phyloP scores from a whole-genome alignment of 2,797 vertebrate species.

The Steatocranus sp. region DNA sequence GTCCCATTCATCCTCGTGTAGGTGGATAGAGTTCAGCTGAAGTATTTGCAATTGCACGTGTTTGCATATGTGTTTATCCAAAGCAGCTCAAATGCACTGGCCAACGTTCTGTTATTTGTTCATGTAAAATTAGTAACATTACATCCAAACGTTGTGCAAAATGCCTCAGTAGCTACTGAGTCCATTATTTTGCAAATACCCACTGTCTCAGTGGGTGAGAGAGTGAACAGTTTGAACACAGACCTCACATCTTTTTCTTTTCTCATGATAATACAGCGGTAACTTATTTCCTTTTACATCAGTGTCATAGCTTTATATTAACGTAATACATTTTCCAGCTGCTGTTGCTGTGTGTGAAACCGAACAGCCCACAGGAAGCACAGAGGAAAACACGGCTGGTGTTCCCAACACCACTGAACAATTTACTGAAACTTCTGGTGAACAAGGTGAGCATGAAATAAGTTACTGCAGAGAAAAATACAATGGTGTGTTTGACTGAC shows the following conservation, averaged over 20 bases:
- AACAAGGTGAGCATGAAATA: constrained; percentile 25
- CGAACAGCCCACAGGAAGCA: background rate
- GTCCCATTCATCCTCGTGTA: background rate
- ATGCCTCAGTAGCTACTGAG: background rate
- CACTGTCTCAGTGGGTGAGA: background rate
- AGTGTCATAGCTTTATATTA: background rate
- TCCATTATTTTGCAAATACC: background rate
- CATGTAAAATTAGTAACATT: background rate
- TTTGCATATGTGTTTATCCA: background rate
- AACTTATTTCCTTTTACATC: background rate
- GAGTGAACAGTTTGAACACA: background rate
- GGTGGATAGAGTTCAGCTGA: background rate
- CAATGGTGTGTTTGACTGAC: background rate
- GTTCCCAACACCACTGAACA: background rate
- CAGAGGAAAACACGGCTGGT: background rate
- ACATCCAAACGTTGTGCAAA: background rate
- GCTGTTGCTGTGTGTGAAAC: background rate
- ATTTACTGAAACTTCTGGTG: background rate
- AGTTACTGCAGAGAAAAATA: background rate
- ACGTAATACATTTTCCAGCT: background rate
- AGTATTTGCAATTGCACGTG: background rate
- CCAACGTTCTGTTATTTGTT: background rate
- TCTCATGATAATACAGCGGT: background rate
- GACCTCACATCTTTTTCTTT: background rate
- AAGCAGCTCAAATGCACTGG: background rate